A percentile compares a stretch with the other conserved stretches of the same genome.
These are phyloP conservation scores for Phaedon cochleariae DNA, from an alignment of 2,888 invertebrate genomes.

Conservation along the genomic window DNA sequence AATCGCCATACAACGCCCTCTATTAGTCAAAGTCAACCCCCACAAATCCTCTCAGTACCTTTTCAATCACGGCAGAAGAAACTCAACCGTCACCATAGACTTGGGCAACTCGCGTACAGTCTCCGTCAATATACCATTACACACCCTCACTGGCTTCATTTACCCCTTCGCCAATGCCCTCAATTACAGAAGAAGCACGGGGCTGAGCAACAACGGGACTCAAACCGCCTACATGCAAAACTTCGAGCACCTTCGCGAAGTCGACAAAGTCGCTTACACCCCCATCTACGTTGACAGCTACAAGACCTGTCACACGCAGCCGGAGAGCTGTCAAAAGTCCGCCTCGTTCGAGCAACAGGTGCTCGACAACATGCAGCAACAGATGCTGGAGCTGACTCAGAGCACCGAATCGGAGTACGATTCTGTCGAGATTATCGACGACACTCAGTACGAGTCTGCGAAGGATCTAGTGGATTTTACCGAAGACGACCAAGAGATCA, in stretches of 20 bases:
- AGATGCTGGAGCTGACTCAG: conserved; percentile 38
- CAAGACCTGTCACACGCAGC: conserved; percentile 34
- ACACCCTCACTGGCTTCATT: conserved; percentile 55
- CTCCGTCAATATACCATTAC: conserved; percentile 53
- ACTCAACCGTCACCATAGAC: conserved; percentile 51
- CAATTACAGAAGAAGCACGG: conserved; percentile 43
- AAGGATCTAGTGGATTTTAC: conserved; percentile 33
- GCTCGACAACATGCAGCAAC: conserved; percentile 43
- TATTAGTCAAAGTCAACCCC: conserved; percentile 46
- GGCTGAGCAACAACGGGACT: conserved; percentile 43
- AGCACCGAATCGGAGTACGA: conserved; percentile 16
- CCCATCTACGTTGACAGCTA: conserved; percentile 40
- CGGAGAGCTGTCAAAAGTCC: conserved; percentile 9
- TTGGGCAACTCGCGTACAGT: conserved; percentile 51
- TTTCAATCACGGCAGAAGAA: conserved; percentile 28
- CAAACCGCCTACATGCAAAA: conserved; percentile 53
- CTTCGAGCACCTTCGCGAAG: conserved; percentile 29
- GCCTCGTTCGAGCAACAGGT: conserved; percentile 43
- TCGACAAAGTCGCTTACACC: conserved; percentile 39
- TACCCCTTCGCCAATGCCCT: conserved; percentile 56
- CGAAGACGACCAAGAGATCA: conserved; percentile 36
- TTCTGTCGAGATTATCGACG: conserved; percentile 7
- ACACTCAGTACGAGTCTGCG: conserved; percentile 7
- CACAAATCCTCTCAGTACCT: conserved; percentile 37
- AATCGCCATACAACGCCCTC: conserved; percentile 51